Base-by-base conservation (phyloP, 1,140 invertebrate genomes). In the Drosophila pruinosa region DNA sequence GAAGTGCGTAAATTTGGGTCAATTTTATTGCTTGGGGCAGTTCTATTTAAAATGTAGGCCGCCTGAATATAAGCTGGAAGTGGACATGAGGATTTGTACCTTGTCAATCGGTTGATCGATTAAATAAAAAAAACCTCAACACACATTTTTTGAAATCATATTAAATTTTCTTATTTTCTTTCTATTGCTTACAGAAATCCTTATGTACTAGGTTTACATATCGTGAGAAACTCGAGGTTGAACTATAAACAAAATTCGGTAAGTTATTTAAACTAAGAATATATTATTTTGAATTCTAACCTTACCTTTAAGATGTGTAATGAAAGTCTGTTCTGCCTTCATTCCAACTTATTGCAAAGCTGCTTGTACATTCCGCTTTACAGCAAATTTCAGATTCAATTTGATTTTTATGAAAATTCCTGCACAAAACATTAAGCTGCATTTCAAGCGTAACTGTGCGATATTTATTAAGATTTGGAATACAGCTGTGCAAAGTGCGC, bases 361-460 rank as follows among this genome's bases (percentile, higher is more conserved):
- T 47, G 10, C 5, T 24, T 47, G 31, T 17, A 7, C 43, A 67
- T 28, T 56, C 15, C 4, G 1, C 22, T 41, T 38, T 2, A 22
- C 38, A 41, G 24, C 14, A 14, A 39, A 34, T 45, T 56, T 75
- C 17, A 12, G 21, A 17, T 64, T 19, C 12, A 15, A 43, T 54
- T 54, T 50, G 24, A 47, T 21, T 43, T 59, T 58, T 36, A 75
- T 83, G 58, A 45, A 69, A 79, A 85, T 85, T 67, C 69, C 52
- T 26, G 4, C 34, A 12, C 43, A 72, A 43, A 57, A 22, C 52
- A 72, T 68, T 74, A 28, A 58, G 52, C 59, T 58, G 78, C 54
- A 62, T 58, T 68, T 72, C 12, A 48, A 17, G 54, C 54, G 39
- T 54, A 45, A 72, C 19, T 81, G 58, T 12, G 58, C 69, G 36